Conservation (phyloP, 1,140 invertebrate genomes). For the Drosophila pruinosa region DNA sequence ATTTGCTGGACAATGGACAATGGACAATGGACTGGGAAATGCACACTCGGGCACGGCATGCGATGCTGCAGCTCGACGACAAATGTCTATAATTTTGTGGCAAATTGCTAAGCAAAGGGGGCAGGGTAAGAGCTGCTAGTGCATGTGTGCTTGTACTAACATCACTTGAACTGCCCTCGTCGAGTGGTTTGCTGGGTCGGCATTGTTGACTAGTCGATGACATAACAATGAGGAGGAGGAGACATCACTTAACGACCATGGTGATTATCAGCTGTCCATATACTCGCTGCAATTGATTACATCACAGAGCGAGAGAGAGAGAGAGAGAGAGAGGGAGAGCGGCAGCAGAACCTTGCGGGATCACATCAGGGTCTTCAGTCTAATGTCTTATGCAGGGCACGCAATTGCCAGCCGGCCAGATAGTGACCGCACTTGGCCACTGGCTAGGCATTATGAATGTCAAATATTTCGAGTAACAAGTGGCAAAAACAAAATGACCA, state of each 20-base stretch:
- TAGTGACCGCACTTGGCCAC: slow-evolving; percentile 12
- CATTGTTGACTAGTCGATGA: slow-evolving; percentile 29
- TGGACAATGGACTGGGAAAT: slow-evolving; percentile 19
- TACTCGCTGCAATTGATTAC: slow-evolving; percentile 9
- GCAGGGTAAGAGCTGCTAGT: slow-evolving; percentile 8
- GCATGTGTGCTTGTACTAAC: slow-evolving; percentile 20
- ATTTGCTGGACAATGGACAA: slow-evolving; percentile 12
- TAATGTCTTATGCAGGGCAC: slow-evolving; percentile 39
- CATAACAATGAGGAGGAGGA: slow-evolving; percentile 15
- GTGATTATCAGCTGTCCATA: slow-evolving; percentile 22
- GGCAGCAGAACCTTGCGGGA: slow-evolving; percentile 12
- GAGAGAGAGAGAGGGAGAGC: neutral
- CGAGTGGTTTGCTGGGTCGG: neutral
- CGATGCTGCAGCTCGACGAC: slow-evolving; percentile 11
- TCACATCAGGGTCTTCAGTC: slow-evolving; percentile 4
- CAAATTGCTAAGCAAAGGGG: slow-evolving; percentile 19
- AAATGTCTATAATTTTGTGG: slow-evolving; percentile 42
- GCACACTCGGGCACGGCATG: slow-evolving; percentile 4
- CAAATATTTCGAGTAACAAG: slow-evolving; percentile 64
- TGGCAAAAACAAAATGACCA: slow-evolving; percentile 28
- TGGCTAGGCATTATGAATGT: slow-evolving; percentile 61
- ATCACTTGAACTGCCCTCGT: slow-evolving; percentile 38
- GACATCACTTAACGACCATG: slow-evolving; percentile 20
- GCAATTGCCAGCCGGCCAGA: slow-evolving; percentile 14
- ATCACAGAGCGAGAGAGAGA: neutral